Evolutionary conservation across 2,113 vertebrate species (phyloP).

Genomic region (Salvelinus sp.): DNA sequence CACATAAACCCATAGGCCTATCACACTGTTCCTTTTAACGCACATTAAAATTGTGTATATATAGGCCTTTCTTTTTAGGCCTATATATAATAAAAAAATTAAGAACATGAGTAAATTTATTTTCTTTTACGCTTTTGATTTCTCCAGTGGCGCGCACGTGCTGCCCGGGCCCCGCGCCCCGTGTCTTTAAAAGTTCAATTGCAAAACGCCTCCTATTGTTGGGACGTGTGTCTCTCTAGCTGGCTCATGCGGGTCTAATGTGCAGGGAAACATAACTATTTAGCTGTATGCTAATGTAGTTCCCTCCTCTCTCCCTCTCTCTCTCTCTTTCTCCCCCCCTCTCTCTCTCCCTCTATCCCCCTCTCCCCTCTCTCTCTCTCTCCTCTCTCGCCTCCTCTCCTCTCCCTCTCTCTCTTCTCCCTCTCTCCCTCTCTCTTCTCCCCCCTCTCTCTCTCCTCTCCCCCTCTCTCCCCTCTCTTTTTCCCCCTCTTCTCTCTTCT

Average conservation of each 20-base stretch:
- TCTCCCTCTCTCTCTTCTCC: conserved; percentile 3
- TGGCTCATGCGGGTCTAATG: conserved; percentile 64
- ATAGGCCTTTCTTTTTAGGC: neutral
- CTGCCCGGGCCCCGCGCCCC: conserved; percentile 40
- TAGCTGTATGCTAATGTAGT: conserved; percentile 77
- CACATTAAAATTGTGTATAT: neutral
- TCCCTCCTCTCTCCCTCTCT: neutral
- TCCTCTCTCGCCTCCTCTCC: conserved; percentile 15
- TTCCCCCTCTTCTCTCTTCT: neutral
- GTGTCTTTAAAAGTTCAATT: conserved; percentile 53
- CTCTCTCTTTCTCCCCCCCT: neutral
- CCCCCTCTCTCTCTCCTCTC: neutral
- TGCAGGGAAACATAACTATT: conserved; percentile 62
- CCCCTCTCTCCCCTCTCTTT: neutral
- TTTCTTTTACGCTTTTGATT: neutral
- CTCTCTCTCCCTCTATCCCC: neutral
- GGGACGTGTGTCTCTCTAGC: conserved; percentile 60
- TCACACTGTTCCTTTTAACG: neutral
- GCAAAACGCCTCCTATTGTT: conserved; percentile 68
- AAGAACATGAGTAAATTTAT: neutral
- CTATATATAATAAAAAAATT: neutral
- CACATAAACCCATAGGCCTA: neutral
- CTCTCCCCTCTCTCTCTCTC: neutral
- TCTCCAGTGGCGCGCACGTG: conserved; percentile 39
- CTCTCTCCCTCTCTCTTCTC: neutral